Evolutionary conservation across 1,140 invertebrate species (phyloP).

Genomic region (Nixonia krombeini): DNA sequence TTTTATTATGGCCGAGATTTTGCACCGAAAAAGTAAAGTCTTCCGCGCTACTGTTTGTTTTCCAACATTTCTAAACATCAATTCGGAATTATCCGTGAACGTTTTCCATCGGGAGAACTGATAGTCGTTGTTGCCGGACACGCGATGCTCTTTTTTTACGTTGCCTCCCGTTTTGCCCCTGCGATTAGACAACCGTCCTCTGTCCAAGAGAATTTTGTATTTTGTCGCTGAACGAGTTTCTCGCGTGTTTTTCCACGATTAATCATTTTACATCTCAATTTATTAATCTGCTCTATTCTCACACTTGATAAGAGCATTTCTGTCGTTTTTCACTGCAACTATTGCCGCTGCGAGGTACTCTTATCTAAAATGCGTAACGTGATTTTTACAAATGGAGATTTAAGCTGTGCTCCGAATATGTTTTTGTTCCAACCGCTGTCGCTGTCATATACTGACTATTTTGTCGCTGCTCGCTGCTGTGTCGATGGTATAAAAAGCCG

Average conservation of each 20-base stretch:
- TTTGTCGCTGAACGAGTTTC: slow-evolving; percentile 43
- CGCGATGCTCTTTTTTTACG: slow-evolving; percentile 8
- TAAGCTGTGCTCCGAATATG: slow-evolving; percentile 15
- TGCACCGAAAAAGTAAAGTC: too few species aligned
- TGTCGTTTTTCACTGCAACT: slow-evolving; percentile 7
- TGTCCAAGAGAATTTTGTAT: slow-evolving; percentile 37
- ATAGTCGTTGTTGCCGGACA: slow-evolving; percentile 8
- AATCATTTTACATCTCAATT: slow-evolving; percentile 33
- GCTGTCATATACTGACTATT: slow-evolving; percentile 27
- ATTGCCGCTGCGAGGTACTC: slow-evolving; percentile 14
- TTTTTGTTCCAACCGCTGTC: slow-evolving; percentile 31
- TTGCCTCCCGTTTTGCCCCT: slow-evolving; percentile 12
- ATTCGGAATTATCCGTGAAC: too few species aligned
- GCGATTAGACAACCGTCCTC: slow-evolving; percentile 14
- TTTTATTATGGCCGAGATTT: too few species aligned
- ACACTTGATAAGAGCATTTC: slow-evolving; percentile 5
- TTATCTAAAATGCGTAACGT: slow-evolving; percentile 7
- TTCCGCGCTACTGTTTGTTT: too few species aligned
- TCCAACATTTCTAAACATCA: too few species aligned
- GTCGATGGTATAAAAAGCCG: slow-evolving; percentile 43
- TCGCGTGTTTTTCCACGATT: slow-evolving; percentile 41
- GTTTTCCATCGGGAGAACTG: too few species aligned
- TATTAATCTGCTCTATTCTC: slow-evolving; percentile 25
- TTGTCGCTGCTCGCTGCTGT: slow-evolving; percentile 43
- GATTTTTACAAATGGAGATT: slow-evolving; percentile 13